Evolutionary conservation across 2,888 invertebrate species (phyloP).

Genomic region (Macrophya annulata): DNA sequence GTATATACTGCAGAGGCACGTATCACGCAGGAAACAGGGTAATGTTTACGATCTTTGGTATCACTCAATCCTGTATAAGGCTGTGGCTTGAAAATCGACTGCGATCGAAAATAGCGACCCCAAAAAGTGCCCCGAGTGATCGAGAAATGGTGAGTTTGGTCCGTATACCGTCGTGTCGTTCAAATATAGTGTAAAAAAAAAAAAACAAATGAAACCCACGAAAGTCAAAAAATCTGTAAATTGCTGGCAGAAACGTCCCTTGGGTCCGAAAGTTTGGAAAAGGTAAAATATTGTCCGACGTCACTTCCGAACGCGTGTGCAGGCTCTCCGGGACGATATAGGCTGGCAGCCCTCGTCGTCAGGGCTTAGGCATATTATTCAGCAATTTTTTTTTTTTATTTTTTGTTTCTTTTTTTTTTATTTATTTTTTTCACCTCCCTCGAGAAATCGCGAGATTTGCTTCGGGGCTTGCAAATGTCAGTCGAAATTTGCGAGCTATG

Average conservation of each 20-base stretch:
- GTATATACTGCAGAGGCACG: not conserved
- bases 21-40: constrained; percentile 35
- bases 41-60: constrained; percentile 55
- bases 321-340: constrained; percentile 18
- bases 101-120: constrained; percentile 17
- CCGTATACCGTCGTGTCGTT: constrained; percentile 20
- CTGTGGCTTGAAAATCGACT: constrained; percentile 37
- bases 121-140: constrained; percentile 27
- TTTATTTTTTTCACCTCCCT: constrained; percentile 71
- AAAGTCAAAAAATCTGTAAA: constrained; percentile 66
- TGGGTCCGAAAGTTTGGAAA: constrained; percentile 58
- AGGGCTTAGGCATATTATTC: constrained; percentile 47
- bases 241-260: constrained; percentile 64
- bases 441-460: constrained; percentile 78
- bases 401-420: constrained; percentile 68
- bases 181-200: not conserved
- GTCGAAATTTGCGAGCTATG: constrained; percentile 66
- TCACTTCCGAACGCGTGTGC: constrained; percentile 29
- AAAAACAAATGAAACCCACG: constrained; percentile 33
- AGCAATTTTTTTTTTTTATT: constrained; percentile 67
- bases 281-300: constrained; percentile 51
- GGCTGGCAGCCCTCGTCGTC: constrained; percentile 53
- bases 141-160: not conserved
- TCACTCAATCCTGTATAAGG: constrained; percentile 37
- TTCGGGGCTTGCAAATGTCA: constrained; percentile 68